These are phyloP conservation scores for Acropora tenuis DNA, from an alignment of 64 coral and sea anemone species.

Conservation along the genomic window DNA sequence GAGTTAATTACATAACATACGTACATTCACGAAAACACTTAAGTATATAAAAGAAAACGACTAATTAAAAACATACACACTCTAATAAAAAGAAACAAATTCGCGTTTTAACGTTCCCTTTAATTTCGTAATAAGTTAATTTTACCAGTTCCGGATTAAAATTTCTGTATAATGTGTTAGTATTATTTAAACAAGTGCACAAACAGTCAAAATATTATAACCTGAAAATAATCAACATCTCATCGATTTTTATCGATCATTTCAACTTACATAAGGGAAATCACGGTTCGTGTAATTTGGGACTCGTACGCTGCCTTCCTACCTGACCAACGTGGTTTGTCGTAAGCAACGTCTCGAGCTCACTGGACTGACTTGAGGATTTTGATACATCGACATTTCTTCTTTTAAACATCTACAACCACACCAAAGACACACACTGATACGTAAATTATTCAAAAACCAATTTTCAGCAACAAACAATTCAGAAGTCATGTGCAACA, in stretches of 20 bases:
- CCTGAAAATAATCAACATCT: no score
- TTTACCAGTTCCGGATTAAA: no score
- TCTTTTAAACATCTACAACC: conserved; percentile 93
- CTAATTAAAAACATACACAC: no score
- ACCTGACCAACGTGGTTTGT: conserved; percentile 75
- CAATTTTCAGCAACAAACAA: neutral
- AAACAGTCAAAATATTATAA: no score
- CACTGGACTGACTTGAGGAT: conserved; percentile 44
- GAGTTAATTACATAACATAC: no score
- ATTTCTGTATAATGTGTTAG: no score
- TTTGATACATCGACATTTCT: conserved; percentile 87
- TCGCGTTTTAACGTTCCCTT: no score
- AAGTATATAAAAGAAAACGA: no score
- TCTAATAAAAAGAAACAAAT: no score
- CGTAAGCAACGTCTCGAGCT: conserved; percentile 78
- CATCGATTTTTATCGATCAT: neutral
- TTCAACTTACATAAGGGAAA: neutral
- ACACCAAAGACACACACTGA: neutral
- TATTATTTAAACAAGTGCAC: neutral
- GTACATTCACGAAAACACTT: no score
- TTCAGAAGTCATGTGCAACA: conserved; percentile 2
- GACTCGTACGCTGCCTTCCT: neutral
- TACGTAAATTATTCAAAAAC: neutral
- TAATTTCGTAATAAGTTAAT: no score
- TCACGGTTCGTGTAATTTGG: neutral